phyloP scores from a whole-genome alignment of 2,888 invertebrate genomes.

The Chrysomela aeneicollis region DNA sequence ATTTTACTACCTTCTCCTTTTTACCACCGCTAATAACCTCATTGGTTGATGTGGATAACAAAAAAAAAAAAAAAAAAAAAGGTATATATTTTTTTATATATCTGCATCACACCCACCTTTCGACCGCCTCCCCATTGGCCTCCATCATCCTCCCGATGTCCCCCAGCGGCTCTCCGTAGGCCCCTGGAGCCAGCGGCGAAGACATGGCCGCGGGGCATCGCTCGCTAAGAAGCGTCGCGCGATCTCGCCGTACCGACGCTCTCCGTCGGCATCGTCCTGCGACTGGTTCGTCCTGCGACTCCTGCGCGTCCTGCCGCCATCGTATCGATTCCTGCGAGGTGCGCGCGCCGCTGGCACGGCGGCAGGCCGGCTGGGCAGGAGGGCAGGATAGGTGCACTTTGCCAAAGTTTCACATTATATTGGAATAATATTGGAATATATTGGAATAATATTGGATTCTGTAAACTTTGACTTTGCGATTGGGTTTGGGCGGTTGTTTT shows the following conservation, averaged over 20 bases:
- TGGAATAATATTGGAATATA: no score
- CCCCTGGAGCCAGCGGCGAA: constrained; percentile 53
- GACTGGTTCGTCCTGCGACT: background rate
- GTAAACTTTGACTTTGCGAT: no score
- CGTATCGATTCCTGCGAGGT: constrained; percentile 22
- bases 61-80: no score
- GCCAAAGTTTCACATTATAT: no score
- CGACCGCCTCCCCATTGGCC: constrained; percentile 73
- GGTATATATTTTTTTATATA: no score
- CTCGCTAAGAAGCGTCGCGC: constrained; percentile 21
- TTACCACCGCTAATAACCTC: no score
- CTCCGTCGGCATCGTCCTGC: background rate
- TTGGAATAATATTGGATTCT: no score
- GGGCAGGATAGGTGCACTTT: no score
- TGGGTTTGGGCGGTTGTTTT: no score
- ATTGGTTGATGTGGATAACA: no score
- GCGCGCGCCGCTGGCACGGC: constrained; percentile 35
- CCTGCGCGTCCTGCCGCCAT: background rate
- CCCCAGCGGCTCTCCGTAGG: constrained; percentile 55
- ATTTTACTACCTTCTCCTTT: no score
- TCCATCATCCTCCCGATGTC: constrained; percentile 62
- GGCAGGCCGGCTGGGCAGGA: background rate
- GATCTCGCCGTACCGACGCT: background rate
- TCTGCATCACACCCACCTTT: constrained; percentile 68
- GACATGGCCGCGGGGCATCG: constrained; percentile 33